A percentile compares a stretch with the other conserved stretches of the same genome.
Conservation (phyloP, 2,113 vertebrate genomes). For the Phaethon lepturus region DNA sequence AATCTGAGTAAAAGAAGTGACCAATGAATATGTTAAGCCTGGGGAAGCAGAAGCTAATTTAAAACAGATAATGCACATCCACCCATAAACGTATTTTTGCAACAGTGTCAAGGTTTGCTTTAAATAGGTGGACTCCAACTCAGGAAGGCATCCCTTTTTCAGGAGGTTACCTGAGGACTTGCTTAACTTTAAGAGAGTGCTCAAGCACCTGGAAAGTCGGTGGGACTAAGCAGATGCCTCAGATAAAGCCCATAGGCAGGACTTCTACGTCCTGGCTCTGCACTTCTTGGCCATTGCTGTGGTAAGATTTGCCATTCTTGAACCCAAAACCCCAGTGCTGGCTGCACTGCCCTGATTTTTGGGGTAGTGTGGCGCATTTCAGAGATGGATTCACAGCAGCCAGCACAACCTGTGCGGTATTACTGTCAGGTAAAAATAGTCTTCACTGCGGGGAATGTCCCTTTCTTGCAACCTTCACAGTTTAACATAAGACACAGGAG, state of each 20-base stretch:
- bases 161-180: background rate
- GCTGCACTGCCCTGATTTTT: background rate
- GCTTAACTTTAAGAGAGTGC: background rate
- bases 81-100: background rate
- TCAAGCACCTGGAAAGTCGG: background rate
- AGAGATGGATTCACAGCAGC: background rate
- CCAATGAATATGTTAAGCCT: background rate
- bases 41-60: background rate
- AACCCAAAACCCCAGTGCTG: background rate
- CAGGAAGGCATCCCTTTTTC: background rate
- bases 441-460: accelerated
- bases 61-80: background rate
- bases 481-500: background rate
- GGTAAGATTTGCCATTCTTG: background rate
- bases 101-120: background rate
- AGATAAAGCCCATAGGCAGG: background rate
- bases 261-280: background rate
- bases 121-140: background rate
- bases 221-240: background rate
- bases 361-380: background rate
- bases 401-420: background rate
- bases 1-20: background rate
- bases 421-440: background rate
- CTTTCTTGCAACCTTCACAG: background rate
- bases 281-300: accelerated